Evolutionary conservation across 2,797 vertebrate genomes (phyloP).

Genomic region (Sebastes oblongus): DNA sequence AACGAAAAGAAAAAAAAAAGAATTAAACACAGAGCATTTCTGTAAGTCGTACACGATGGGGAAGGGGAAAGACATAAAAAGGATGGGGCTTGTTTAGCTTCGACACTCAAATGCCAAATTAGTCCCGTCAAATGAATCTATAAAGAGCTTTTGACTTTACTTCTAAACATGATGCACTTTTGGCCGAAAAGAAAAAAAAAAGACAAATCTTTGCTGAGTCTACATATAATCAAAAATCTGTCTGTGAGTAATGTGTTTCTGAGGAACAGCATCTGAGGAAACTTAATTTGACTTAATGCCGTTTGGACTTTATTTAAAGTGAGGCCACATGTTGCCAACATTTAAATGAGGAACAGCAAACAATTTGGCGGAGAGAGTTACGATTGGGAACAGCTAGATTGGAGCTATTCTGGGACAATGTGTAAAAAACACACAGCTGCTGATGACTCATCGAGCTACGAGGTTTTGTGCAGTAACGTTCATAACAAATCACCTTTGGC

Average conservation of each 20-base stretch:
- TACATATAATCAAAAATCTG: not conserved
- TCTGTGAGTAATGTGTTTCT: constrained; percentile 21
- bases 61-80: constrained; percentile 21
- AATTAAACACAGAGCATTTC: constrained; percentile 39
- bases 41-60: constrained; percentile 30
- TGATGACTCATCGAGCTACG: constrained; percentile 49
- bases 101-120: not conserved
- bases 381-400: constrained; percentile 2
- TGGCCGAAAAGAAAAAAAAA: not conserved
- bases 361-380: constrained; percentile 17
- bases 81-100: constrained; percentile 5
- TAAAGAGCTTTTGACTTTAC: not conserved
- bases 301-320: constrained; percentile 52
- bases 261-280: constrained; percentile 33
- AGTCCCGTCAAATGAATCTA: not conserved
- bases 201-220: not conserved
- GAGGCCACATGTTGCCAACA: constrained; percentile 38
- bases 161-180: not conserved
- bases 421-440: constrained; percentile 54
- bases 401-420: constrained; percentile 49
- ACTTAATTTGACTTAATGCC: constrained; percentile 40
- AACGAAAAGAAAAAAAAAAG: constrained; percentile 5
- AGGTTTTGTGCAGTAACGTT: constrained; percentile 36
- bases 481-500: constrained; percentile 44
- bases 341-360: constrained; percentile 52